Conservation (phyloP, 2,113 vertebrate genomes). For the Corvus moneduloides region DNA sequence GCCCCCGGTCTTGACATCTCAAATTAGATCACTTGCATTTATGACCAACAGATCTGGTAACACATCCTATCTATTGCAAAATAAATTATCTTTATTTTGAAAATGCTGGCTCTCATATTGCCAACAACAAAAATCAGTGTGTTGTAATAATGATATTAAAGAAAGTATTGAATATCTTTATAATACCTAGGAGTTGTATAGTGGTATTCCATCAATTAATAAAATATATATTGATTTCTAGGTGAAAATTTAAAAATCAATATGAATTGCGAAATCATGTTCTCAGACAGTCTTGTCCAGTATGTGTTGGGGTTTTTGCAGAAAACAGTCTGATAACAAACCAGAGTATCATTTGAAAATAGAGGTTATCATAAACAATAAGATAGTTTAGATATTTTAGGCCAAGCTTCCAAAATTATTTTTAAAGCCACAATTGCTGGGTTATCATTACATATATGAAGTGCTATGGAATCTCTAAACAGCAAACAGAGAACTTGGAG, state of each 20-base stretch:
- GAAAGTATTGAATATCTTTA: neutral
- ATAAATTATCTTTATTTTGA: neutral
- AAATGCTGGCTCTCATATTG: neutral
- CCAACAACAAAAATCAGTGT: neutral
- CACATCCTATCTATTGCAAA: neutral
- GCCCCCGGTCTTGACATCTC: too few species aligned
- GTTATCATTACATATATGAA: neutral
- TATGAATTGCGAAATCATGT: neutral
- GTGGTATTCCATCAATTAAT: neutral
- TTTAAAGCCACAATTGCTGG: neutral
- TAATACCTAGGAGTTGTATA: neutral
- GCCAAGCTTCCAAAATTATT: neutral
- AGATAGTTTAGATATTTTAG: neutral
- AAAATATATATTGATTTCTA: neutral
- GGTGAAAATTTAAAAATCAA: neutral
- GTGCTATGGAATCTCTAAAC: neutral
- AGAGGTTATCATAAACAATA: neutral
- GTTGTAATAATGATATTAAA: neutral
- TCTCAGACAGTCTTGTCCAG: neutral
- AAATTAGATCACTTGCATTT: neutral
- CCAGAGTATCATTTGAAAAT: neutral
- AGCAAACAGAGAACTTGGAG: neutral
- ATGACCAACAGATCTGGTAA: neutral
- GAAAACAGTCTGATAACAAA: neutral
- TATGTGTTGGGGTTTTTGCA: neutral